Evolutionary conservation across 37 sponge, comb jelly and placozoan species (phyloP), one percentile per base, ranked within the genome.

Genomic region (Agelas oroides): DNA sequence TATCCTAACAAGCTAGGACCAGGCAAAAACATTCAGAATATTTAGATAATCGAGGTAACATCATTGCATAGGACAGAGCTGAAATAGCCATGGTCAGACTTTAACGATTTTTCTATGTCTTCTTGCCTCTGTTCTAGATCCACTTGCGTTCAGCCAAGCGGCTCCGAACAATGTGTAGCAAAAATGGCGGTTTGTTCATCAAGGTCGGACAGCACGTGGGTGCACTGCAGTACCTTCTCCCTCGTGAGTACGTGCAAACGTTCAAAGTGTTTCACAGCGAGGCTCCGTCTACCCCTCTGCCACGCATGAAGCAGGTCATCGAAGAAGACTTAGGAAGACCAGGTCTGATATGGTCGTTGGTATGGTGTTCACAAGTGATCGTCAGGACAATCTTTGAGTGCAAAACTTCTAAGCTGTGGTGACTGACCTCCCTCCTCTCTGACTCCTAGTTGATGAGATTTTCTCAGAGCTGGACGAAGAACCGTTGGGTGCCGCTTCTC

Each of bases 191-290:
- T 0, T 76, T 95, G 55, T 97, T 90, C 71, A 90, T 97, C 71
- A 97, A 97, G 78, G 91, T 93, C 16, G 98, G 98, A 1, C 98
- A 97, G 78, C 94, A 95, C 77, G 76, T 97, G 18, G 98, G 93
- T 11, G 88, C 98, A 1, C 70, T 97, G 62, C 95, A 97, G 31
- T 97, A 97, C 75, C 91, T 97, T 19, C 89, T 97, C 1, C 98
- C 98, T 1, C 37, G 35, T 3, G 95, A 94, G 53, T 97, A 97
- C 70, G 95, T 95, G 5, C 63, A 82, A 31, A 86, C 93, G 17
- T 93, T 97, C 81, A 97, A 97, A 62, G 60, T 88, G 54, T 92
- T 97, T 54, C 98, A 97, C 88, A 84, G 80, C 52, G 76, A 86
- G 59, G 98, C 98, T 19, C 98, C 98, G 8, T 35, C 79, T 53